Base-by-base conservation (phyloP, 2,113 vertebrate species). In the Scophthalmus maximus region DNA sequence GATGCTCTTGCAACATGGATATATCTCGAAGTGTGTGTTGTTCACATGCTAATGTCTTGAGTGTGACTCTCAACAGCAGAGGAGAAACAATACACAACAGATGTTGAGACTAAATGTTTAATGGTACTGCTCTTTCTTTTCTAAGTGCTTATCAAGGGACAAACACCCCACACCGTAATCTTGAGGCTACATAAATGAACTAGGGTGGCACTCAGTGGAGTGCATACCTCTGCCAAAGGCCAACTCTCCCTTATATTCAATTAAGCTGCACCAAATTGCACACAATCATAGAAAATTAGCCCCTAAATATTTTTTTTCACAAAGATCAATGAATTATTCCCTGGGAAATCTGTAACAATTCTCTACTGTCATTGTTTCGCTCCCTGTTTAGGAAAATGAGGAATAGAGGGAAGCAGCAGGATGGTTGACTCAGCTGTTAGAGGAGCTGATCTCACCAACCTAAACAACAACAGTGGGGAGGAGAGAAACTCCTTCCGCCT, bases 401-500 rank as follows among this genome's bases (percentile, higher is more conserved):
- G 26, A 75, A 46, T 20, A 83, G 26, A 58, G 15, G 53, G 26
- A 70, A 76, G 56, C 58, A 76, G 60, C 38, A 14, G 68, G 69
- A 72, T 11, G 79, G 89, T 91, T 92, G 91, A 90, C 84, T 92
- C 93, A 93, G 93, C 90, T 92, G 92, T 84, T 42, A 57, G 83
- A 74, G 76, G 56, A 81, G 72, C 76, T 84, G 80, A 85, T 83
- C 87, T 87, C 82, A 81, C 75, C 75, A 81, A 88, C 46, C 57
- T 63, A 81, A 90, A 90, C 84, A 88, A 87, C 81, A 90, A 82
- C 84, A 91, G 49, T 27, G 62, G 63, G 75, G 66, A 77, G 42
- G 66, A 67, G 52, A 64, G 68, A 80, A 76, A 52, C 47, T 59
- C 7, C 29, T 57, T 76, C 27, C 50, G 57, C 56, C 26, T 67